Base-by-base conservation (phyloP, 2,797 vertebrate genomes). In the Oophaga sylvatica region DNA sequence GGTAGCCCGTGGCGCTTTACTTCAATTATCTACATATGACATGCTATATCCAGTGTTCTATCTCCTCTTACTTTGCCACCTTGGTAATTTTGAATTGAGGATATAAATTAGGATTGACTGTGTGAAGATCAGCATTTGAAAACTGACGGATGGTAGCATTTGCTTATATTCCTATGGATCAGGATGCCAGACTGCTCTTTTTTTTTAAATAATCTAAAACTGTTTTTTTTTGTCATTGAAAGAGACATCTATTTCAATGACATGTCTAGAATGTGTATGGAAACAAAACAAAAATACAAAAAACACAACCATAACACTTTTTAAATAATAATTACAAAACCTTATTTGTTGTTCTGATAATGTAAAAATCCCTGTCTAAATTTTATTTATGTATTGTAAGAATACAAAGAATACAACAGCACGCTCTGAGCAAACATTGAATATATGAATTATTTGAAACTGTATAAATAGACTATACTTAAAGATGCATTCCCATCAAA, bases 11-110 rank as follows among this genome's bases (percentile, higher is more conserved):
- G 78, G 83, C 77, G 67, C 62, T 68, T 85, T 81, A 15, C 63
- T 85, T 77, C 67, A 81, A 56, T 65, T 88, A 81, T 83, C 83
- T 81, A 68, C 83, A 67, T 77, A 73, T 81, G 81, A 84, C 76
- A 79, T 84, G 82, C 75, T 80, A 84, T 84, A 88, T 84, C 87
- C 79, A 84, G 35, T 79, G 80, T 63, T 82, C 77, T 57, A 87
- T 65, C 41, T 87, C 63, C 71, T 59, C 45, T 75, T 87, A 81
- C 78, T 81, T 59, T 63, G 78, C 68, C 68, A 83, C 80, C 86
- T 83, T 75, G 53, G 60, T 19, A 26, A 17, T 83, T 45, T 77
- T 76, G 45, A 81, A 65, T 81, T 82, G 80, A 82, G 57, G 59
- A 59, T 77, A 41, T 76, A 81, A 87, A 63, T 87, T 80, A 82